Evolutionary conservation across 2,113 vertebrate species (phyloP).

Genomic region (Scopus umbretta): DNA sequence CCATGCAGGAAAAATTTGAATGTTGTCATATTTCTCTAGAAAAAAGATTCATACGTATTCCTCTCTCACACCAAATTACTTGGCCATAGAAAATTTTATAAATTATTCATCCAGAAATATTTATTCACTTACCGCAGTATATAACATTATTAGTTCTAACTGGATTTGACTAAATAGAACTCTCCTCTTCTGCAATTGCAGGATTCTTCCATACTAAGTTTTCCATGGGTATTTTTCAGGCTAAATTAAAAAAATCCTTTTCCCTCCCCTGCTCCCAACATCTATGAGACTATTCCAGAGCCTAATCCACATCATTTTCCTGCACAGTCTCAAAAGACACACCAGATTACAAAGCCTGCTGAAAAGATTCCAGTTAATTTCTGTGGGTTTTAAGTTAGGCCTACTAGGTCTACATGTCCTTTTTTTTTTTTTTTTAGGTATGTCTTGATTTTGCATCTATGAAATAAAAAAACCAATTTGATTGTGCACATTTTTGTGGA

Average conservation of each 20-base stretch:
- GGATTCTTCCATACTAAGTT: neutral
- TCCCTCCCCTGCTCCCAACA: neutral
- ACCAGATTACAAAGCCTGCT: neutral
- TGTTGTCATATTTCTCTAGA: neutral
- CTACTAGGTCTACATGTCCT: neutral
- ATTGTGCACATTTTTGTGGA: neutral
- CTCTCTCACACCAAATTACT: neutral
- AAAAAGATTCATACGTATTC: neutral
- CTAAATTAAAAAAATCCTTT: neutral
- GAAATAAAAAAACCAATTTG: neutral
- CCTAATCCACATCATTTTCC: neutral
- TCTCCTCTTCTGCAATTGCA: neutral
- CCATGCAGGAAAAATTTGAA: neutral
- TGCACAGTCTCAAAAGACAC: neutral
- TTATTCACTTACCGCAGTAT: neutral
- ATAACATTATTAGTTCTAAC: neutral
- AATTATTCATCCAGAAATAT: neutral
- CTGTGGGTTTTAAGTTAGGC: neutral
- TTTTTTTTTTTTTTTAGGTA: neutral
- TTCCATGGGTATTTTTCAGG: neutral
- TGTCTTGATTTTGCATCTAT: neutral
- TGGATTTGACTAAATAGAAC: neutral
- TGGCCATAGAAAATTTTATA: neutral
- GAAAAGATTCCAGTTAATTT: neutral
- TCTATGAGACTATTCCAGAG: neutral